Base-by-base conservation (phyloP, 2,797 vertebrate genomes). In the Pelodytes ibericus region DNA sequence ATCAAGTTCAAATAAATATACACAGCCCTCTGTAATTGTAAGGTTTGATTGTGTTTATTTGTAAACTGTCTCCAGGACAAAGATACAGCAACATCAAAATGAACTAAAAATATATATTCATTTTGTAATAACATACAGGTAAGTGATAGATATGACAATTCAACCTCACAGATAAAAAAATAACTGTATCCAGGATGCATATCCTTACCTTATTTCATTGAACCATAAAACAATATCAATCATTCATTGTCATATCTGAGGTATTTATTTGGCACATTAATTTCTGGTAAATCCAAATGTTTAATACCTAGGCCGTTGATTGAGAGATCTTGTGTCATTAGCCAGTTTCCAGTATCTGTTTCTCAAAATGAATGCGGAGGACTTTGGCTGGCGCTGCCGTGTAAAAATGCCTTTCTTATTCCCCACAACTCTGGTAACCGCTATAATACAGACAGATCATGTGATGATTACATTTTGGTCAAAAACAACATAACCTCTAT, bases 351-450 rank as follows among this genome's bases (percentile, higher is more conserved):
- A 98, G 90, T 99, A 99, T 65, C 98, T 88, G 58, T 97, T 93
- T 82, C 88, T 93, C 72, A 99, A 87, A 81, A 96, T 71, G 84
- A 95, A 98, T 0, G 97, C 98, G 0, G 94, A 91, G 0, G 91
- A 81, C 86, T 99, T 99, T 20, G 98, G 98, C 80, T 99, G 96
- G 61, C 98, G 87, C 59, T 99, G 95, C 1, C 98, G 93, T 27
- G 87, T 99, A 84, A 99, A 99, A 80, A 99, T 86, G 11, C 97
- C 98, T 81, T 99, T 99, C 83, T 93, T 98, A 85, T 99, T 99
- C 4, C 97, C 98, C 51, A 95, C 58, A 44, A 93, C 92, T 68
- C 98, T 93, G 0, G 5, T 77, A 77, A 87, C 69, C 4, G 82
- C 98, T 99, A 84, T 47, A 49, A 61, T 15, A 58, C 2, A 33